Percentiles rank a stretch among this genome's conserved stretches.
These are phyloP conservation scores for Miichthys miiuy DNA, from an alignment of 2,797 vertebrate species.

Conservation along the genomic window DNA sequence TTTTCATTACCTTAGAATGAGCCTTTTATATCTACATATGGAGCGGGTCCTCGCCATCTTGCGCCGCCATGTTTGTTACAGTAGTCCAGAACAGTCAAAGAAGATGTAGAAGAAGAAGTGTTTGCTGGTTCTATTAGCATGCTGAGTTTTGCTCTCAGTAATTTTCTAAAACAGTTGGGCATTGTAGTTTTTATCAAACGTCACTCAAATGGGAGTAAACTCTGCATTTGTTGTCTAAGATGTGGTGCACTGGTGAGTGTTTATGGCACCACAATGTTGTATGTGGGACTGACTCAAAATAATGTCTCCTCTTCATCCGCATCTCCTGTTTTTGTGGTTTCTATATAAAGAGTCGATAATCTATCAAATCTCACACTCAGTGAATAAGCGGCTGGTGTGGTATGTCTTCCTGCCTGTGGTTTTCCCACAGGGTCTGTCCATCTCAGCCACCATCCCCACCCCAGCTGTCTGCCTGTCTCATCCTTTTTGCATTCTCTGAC, in stretches of 20 bases:
- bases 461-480: conserved; percentile 66
- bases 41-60: no score
- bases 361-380: conserved; percentile 28
- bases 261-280: background rate
- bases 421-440: conserved; percentile 70
- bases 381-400: conserved; percentile 55
- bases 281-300: background rate
- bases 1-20: no score
- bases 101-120: no score
- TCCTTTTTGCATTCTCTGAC: conserved; percentile 66
- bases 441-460: conserved; percentile 46
- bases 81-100: no score
- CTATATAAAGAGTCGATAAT: conserved; percentile 3
- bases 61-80: no score
- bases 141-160: background rate
- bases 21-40: no score
- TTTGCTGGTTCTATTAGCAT: no score
- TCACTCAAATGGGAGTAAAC: background rate
- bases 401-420: conserved; percentile 61
- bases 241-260: background rate
- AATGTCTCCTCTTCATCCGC: background rate
- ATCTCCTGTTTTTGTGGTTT: background rate
- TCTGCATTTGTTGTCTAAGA: conserved; percentile 6
- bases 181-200: background rate
- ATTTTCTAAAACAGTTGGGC: background rate